Conservation (phyloP, 2,888 invertebrate genomes). For the Lasioglossum lativentre region DNA sequence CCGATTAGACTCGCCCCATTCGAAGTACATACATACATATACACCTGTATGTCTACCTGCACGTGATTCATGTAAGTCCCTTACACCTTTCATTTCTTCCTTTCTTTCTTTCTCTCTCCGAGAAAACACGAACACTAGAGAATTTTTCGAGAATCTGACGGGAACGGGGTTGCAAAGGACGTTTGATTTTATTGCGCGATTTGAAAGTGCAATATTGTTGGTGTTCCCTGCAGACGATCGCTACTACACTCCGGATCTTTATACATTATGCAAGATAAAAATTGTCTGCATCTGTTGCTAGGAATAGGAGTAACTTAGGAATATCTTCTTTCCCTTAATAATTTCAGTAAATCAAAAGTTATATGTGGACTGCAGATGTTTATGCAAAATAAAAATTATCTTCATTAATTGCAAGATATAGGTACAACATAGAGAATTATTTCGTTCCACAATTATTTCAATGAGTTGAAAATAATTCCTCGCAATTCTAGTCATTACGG, state of each 20-base stretch:
- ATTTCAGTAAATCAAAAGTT: no score
- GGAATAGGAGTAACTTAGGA: no score
- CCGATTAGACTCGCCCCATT: slow-evolving; percentile 60
- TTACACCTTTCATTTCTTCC: background rate
- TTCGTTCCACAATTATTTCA: background rate
- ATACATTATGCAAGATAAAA: no score
- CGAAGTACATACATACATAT: no score
- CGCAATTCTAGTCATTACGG: no score
- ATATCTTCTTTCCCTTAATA: no score
- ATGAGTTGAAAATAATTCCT: no score
- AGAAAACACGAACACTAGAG: background rate
- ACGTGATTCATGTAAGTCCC: slow-evolving; percentile 62
- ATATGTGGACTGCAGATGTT: background rate
- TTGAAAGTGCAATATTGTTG: background rate
- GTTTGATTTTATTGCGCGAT: background rate
- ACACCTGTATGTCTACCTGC: slow-evolving; percentile 42
- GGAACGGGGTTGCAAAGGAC: background rate
- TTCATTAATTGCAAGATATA: background rate
- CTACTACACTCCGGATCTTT: background rate
- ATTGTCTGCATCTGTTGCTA: no score
- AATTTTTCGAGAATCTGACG: background rate
- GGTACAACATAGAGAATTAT: background rate
- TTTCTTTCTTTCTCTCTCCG: background rate
- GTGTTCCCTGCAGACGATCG: background rate
- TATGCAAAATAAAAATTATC: background rate